Base-by-base conservation (phyloP, 2,797 vertebrate genomes). In the Macropus fuliginosus region DNA sequence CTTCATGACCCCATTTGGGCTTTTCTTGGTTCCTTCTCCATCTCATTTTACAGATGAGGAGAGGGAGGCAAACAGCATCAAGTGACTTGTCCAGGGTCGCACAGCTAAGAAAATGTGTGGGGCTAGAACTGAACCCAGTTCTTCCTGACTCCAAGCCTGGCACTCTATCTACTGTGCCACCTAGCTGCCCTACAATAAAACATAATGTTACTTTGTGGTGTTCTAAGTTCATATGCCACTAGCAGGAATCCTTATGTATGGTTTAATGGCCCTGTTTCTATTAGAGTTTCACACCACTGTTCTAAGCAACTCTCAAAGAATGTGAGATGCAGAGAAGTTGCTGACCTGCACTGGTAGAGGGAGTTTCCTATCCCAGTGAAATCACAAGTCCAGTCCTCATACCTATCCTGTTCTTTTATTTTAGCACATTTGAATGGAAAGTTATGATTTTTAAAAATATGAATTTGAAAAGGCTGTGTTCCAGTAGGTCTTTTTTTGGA, bases 401-500 rank as follows among this genome's bases (percentile, higher is more conserved):
- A 5, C 34, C 16, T 74, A 1, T 87, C 74, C 24, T 50, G 21
- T 12, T 46, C 40, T 24, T 50, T 46, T 27, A 87, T 87, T 87
- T 87, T 50, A 50, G 40, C 91, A 91, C 8, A 34, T 94, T 93
- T 93, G 93, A 55, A 28, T 94, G 28, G 28, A 1, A 34, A 74
- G 90, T 56, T 92, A 54, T 94, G 95, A 95, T 97, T 94, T 57
- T 92, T 93, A 93, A 89, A 89, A 94, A 90, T 81, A 14, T 28
- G n/a, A 94, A 90, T 94, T 81, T 91, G 46, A 57, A 66, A 93
- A 89, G 3, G 2, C 92, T 94, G 4, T 92, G 11, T 94, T 97
- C 59, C 40, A 93, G 50, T 92, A 91, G 34, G 21, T 59, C 29
- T 74, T 55, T 59, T 16, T 13, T 74, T 91, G 34, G 74, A 81